phyloP scores from a whole-genome alignment of 1,140 invertebrate species.

The Hylaeus anthracinus region DNA sequence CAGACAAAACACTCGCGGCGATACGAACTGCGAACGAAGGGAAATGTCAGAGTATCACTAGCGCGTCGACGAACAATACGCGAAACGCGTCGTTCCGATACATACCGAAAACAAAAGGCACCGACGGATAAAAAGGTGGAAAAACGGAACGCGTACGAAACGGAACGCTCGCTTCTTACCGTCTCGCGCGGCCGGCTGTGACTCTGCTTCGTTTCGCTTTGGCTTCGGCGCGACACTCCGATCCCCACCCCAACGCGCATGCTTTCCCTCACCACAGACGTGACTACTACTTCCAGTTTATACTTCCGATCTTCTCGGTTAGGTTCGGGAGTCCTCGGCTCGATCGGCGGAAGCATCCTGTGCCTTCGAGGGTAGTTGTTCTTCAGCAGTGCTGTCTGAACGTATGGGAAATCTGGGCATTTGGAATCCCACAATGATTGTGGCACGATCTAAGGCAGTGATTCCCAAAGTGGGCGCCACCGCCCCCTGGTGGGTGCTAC shows the following conservation, averaged over 20 bases:
- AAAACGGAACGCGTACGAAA: constrained; percentile 25
- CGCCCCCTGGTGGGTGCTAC: too few species aligned
- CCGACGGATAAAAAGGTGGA: constrained; percentile 20
- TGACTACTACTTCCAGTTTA: constrained; percentile 25
- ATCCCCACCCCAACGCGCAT: not conserved
- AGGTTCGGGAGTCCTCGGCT: constrained; percentile 31
- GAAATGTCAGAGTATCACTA: constrained; percentile 23
- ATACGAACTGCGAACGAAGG: not conserved
- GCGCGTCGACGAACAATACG: not conserved
- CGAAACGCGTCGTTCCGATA: not conserved
- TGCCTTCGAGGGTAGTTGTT: too few species aligned
- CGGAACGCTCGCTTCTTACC: constrained; percentile 22
- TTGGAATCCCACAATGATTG: too few species aligned
- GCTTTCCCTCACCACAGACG: not conserved
- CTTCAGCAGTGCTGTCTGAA: too few species aligned
- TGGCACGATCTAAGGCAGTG: too few species aligned
- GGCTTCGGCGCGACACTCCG: constrained; percentile 34
- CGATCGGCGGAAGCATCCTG: constrained; percentile 8
- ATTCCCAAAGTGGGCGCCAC: too few species aligned
- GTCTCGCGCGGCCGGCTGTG: constrained; percentile 43
- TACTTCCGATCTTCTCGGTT: constrained; percentile 27
- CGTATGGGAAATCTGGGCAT: too few species aligned
- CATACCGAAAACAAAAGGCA: constrained; percentile 17
- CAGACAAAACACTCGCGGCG: constrained; percentile 40
- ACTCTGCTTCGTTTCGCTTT: constrained; percentile 47